These are phyloP conservation scores for Acrobasis suavella DNA, from an alignment of 2,888 invertebrate genomes.

Conservation along the genomic window DNA sequence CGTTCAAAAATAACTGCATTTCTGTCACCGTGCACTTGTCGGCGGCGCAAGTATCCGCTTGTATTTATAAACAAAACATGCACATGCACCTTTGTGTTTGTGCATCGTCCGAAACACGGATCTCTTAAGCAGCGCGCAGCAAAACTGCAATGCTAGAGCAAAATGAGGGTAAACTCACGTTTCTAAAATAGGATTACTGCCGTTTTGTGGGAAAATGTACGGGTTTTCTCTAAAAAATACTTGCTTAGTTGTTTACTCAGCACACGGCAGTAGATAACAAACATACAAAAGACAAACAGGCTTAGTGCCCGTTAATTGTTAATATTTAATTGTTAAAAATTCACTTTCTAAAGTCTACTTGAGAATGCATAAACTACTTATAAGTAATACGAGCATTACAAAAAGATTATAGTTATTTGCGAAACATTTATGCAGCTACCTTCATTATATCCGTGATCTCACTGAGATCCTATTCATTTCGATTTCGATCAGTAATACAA, in stretches of 20 bases:
- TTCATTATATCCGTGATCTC: neutral
- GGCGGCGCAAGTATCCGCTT: constrained; percentile 24
- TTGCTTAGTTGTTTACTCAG: too few species aligned
- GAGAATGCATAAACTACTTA: too few species aligned
- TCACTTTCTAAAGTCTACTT: too few species aligned
- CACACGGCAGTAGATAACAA: too few species aligned
- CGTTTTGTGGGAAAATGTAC: too few species aligned
- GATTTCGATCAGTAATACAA: constrained; percentile 3
- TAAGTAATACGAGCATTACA: too few species aligned
- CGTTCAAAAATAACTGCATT: constrained; percentile 46
- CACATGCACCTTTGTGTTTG: constrained; percentile 24
- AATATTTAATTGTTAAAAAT: too few species aligned
- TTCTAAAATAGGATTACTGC: too few species aligned
- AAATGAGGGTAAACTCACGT: neutral
- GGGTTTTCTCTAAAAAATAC: too few species aligned
- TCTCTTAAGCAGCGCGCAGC: neutral
- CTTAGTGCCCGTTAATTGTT: too few species aligned
- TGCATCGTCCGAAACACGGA: neutral
- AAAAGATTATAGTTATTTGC: too few species aligned
- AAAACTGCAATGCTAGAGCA: neutral
- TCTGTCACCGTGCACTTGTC: constrained; percentile 29
- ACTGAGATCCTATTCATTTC: neutral
- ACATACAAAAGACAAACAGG: too few species aligned
- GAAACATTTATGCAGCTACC: neutral
- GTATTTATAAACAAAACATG: constrained; percentile 34